phyloP scores from a whole-genome alignment of 1,140 invertebrate species.

The Ridgeia piscesae region DNA sequence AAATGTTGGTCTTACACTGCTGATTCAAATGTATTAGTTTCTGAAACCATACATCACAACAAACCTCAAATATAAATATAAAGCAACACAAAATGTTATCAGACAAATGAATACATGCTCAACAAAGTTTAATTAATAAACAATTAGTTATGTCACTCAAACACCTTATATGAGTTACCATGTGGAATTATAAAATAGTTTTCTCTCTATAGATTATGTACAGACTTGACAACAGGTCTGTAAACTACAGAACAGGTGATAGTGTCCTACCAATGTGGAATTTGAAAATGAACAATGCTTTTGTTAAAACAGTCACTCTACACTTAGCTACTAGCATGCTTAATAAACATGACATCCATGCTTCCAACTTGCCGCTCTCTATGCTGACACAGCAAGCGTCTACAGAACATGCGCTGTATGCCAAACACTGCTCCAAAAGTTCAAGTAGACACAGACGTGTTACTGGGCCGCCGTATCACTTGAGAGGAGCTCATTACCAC shows the following conservation, averaged over 20 bases:
- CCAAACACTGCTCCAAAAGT: background rate
- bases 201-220: background rate
- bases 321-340: background rate
- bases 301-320: constrained; percentile 8
- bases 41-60: background rate
- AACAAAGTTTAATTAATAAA: background rate
- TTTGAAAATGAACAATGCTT: background rate
- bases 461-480: no score
- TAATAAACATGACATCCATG: background rate
- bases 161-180: background rate
- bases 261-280: background rate
- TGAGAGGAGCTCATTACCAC: background rate
- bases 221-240: background rate
- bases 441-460: background rate
- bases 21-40: background rate
- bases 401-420: background rate
- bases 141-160: background rate
- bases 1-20: background rate
- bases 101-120: background rate
- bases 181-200: background rate
- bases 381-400: background rate
- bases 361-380: background rate
- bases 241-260: background rate
- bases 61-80: background rate
- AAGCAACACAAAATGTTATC: background rate